Percentiles rank a stretch among this genome's conserved stretches.
Evolutionary conservation across 2,113 vertebrate species (phyloP).

Genomic region (Neogobius melanostomus): DNA sequence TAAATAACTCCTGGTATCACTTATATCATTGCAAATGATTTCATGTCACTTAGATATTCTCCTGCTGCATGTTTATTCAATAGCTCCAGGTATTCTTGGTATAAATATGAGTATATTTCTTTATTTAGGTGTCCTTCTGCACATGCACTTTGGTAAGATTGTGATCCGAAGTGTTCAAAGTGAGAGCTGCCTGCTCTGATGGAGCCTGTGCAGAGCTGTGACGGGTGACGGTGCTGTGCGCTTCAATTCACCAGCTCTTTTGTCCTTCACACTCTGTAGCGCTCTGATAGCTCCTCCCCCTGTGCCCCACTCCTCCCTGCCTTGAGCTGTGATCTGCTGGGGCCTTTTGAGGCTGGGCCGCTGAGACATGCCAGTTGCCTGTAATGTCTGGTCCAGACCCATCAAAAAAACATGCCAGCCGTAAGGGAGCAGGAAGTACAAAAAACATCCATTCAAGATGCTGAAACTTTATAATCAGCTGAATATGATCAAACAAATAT

Average conservation of each 20-base stretch:
- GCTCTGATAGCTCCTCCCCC: constrained; percentile 79
- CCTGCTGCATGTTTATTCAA: not conserved
- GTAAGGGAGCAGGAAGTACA: constrained; percentile 46
- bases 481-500: no score
- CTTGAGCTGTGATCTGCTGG: constrained; percentile 76
- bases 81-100: not conserved
- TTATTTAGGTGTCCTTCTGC: constrained; percentile 17
- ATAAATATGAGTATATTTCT: not conserved
- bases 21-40: constrained; percentile 30
- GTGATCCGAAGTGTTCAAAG: constrained; percentile 63
- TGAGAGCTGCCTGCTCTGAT: constrained; percentile 72
- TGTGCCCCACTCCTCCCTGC: constrained; percentile 69
- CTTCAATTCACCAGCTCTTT: constrained; percentile 79
- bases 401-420: constrained; percentile 61
- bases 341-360: constrained; percentile 69
- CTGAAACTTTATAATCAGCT: constrained; percentile 13
- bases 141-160: constrained; percentile 41
- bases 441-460: constrained; percentile 37
- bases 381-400: constrained; percentile 65
- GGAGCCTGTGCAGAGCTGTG: constrained; percentile 77
- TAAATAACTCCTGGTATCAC: constrained; percentile 47
- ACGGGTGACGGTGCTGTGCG: constrained; percentile 75
- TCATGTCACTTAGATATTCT: not conserved
- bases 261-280: constrained; percentile 84
- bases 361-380: constrained; percentile 67